phyloP scores from a whole-genome alignment of 2,797 vertebrate species.

The Pagetopsis macropterus region DNA sequence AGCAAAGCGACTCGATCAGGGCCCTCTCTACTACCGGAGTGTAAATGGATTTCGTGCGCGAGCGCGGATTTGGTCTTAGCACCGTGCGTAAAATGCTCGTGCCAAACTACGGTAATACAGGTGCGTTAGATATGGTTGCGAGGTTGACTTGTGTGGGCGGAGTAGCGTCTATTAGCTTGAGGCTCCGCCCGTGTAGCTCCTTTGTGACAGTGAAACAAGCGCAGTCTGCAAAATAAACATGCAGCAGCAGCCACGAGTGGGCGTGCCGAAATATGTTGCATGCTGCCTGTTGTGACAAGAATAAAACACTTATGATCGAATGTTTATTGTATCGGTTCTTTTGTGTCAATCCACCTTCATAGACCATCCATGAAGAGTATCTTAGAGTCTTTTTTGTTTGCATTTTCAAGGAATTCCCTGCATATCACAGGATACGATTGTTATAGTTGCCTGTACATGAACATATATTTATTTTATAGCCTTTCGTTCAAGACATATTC shows the following conservation, averaged over 20 bases:
- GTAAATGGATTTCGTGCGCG: constrained; percentile 73
- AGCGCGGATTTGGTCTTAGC: constrained; percentile 72
- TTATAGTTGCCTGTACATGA: not conserved
- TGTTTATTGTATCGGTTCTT: not conserved
- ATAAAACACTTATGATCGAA: constrained; percentile 5
- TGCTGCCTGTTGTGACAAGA: constrained; percentile 44
- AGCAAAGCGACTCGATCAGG: constrained; percentile 31
- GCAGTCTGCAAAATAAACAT: constrained; percentile 40
- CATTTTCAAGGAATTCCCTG: constrained; percentile 1
- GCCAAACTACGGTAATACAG: constrained; percentile 62
- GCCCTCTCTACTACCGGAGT: constrained; percentile 60
- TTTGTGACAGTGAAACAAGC: not conserved
- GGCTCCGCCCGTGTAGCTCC: constrained; percentile 27
- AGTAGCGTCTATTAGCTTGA: not conserved
- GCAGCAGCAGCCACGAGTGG: constrained; percentile 62
- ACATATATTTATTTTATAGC: not conserved
- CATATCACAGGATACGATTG: not conserved
- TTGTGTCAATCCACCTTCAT: not conserved
- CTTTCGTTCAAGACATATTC: not conserved
- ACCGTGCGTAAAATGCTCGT: constrained; percentile 75
- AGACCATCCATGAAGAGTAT: not conserved
- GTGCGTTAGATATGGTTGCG: constrained; percentile 35
- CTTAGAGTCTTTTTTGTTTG: not conserved
- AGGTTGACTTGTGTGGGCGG: constrained; percentile 43
- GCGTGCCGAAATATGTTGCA: constrained; percentile 61